Percentiles rank a stretch among this genome's conserved stretches.
These are phyloP conservation scores for Eurosta solidaginis DNA, from an alignment of 1,140 invertebrate species.

Conservation along the genomic window DNA sequence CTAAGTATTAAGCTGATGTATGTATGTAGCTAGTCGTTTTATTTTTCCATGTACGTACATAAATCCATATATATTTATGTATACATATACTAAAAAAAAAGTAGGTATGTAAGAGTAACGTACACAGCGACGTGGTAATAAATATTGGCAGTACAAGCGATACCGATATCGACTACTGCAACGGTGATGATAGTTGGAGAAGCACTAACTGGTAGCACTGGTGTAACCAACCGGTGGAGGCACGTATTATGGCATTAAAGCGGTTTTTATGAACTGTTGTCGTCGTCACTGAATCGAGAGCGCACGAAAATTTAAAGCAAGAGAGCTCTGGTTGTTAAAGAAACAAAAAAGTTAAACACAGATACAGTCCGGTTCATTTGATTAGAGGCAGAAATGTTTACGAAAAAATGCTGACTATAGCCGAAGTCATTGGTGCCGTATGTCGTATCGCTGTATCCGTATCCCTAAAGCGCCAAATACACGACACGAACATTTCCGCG, in stretches of 20 bases:
- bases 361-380: neutral
- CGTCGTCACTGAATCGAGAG: neutral
- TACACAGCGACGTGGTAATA: neutral
- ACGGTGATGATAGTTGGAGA: neutral
- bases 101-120: neutral
- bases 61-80: too few species aligned
- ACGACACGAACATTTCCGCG: too few species aligned
- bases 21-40: neutral
- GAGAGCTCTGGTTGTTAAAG: neutral
- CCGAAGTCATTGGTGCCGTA: too few species aligned
- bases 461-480: too few species aligned
- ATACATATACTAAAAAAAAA: too few species aligned
- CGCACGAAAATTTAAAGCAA: neutral
- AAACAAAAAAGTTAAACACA: neutral
- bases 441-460: too few species aligned
- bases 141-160: neutral
- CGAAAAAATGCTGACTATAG: too few species aligned
- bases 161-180: neutral
- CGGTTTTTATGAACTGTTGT: neutral
- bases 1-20: neutral
- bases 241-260: neutral
- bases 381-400: too few species aligned
- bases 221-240: conserved; percentile 12
- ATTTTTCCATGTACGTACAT: too few species aligned
- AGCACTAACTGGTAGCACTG: conserved; percentile 9